phyloP scores from a whole-genome alignment of 2,113 vertebrate genomes.

The Nannospalax galili region DNA sequence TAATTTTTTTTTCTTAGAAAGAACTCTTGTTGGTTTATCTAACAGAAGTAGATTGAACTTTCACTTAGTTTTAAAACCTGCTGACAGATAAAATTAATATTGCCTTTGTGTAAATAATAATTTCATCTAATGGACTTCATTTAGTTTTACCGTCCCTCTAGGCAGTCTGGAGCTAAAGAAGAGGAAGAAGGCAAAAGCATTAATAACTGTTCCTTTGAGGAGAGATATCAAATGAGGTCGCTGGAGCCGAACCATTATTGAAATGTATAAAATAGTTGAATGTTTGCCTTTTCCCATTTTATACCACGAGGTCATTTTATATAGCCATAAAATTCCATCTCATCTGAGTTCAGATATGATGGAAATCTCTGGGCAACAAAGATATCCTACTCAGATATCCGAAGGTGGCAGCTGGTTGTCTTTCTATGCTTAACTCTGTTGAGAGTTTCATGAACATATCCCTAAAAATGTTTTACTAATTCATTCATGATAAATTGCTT shows the following conservation, averaged over 20 bases:
- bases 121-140: constrained; percentile 72
- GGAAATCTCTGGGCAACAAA: constrained; percentile 34
- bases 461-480: constrained; percentile 20
- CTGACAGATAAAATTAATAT: constrained; percentile 74
- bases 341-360: constrained; percentile 26
- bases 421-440: not conserved
- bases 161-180: constrained; percentile 65
- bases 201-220: constrained; percentile 50
- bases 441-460: not conserved
- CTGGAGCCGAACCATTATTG: constrained; percentile 59
- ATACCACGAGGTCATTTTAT: constrained; percentile 56
- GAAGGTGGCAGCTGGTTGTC: not conserved
- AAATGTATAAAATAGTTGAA: constrained; percentile 75
- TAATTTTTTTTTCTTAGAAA: not conserved
- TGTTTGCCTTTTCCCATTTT: constrained; percentile 69
- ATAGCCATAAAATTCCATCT: constrained; percentile 53
- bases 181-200: constrained; percentile 16
- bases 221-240: constrained; percentile 66
- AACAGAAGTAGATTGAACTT: constrained; percentile 55
- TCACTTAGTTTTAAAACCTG: constrained; percentile 57
- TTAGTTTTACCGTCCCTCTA: constrained; percentile 74
- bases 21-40: constrained; percentile 16
- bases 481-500: not conserved
- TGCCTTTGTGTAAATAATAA: constrained; percentile 71
- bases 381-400: not conserved